These are phyloP conservation scores for Phymastichus coffea DNA, from an alignment of 1,140 invertebrate species.

Conservation along the genomic window DNA sequence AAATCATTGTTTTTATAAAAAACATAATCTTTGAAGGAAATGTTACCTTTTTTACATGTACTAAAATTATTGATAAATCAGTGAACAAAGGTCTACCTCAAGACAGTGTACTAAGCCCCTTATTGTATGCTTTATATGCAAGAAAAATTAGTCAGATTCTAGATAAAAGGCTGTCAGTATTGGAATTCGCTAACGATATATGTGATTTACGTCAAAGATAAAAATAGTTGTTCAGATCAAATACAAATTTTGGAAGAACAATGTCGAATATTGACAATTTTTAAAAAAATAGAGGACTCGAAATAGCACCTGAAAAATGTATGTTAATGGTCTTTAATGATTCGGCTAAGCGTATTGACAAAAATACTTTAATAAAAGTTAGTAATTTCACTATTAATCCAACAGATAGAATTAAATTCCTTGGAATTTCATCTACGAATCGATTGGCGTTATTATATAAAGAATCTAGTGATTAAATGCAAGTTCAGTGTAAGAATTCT, in stretches of 20 bases:
- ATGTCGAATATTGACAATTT: neutral
- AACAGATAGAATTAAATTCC: neutral
- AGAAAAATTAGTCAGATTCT: too few relatives aligned
- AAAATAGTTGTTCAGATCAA: slow-evolving; percentile 12
- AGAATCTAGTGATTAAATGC: neutral
- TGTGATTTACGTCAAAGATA: too few relatives aligned
- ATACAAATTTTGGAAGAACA: neutral
- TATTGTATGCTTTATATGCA: slow-evolving; percentile 15
- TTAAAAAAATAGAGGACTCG: slow-evolving; percentile 1
- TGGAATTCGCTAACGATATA: slow-evolving; percentile 20
- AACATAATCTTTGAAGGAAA: neutral
- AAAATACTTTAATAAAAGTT: slow-evolving; percentile 5
- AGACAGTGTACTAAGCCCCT: slow-evolving; percentile 14
- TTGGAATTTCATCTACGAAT: neutral
- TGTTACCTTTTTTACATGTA: neutral
- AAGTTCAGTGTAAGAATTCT: neutral
- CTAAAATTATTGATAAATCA: neutral
- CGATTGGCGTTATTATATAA: neutral
- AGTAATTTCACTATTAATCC: neutral
- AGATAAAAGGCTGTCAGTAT: too few relatives aligned
- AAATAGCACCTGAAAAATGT: slow-evolving; percentile 17
- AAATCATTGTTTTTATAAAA: too few relatives aligned
- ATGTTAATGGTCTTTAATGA: slow-evolving; percentile 10
- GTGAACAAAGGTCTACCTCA: slow-evolving; percentile 1
- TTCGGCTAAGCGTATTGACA: neutral